Evolutionary conservation across 2,113 vertebrate species (phyloP).

Genomic region (Pachycephala philippinensis): DNA sequence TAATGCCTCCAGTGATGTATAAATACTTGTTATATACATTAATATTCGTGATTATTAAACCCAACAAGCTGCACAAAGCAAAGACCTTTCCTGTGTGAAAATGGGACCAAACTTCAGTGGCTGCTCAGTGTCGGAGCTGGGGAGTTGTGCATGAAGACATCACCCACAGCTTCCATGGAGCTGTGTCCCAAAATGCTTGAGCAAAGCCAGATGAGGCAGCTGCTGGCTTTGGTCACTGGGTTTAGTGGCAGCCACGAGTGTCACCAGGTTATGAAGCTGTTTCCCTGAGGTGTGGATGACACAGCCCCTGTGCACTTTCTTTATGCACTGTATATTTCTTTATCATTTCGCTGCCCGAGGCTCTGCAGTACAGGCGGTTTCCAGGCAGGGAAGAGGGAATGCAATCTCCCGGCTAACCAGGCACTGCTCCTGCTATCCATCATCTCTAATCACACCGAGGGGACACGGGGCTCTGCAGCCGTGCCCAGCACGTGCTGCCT

Average conservation of each 20-base stretch:
- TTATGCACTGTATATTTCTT: too few relatives aligned
- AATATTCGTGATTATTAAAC: not conserved
- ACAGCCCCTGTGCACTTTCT: not conserved
- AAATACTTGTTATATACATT: not conserved
- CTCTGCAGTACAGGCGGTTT: not conserved
- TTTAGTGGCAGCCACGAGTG: not conserved
- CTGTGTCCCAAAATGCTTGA: not conserved
- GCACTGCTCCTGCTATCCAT: not conserved
- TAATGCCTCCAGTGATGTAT: not conserved
- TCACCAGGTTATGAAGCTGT: not conserved
- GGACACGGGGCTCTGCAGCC: fast-evolving
- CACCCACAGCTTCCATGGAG: not conserved
- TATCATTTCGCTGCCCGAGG: fast-evolving
- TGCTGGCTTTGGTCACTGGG: not conserved
- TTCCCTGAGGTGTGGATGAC: not conserved
- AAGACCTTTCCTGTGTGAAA: not conserved
- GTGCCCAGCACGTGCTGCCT: not conserved
- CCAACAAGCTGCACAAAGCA: not conserved
- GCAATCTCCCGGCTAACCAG: not conserved
- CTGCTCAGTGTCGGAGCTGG: not conserved
- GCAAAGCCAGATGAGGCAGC: not conserved
- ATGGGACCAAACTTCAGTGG: not conserved
- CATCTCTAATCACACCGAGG: fast-evolving
- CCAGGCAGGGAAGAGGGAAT: not conserved
- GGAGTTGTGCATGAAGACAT: not conserved